Evolutionary conservation across 2,113 vertebrate species (phyloP).

Genomic region (Zeus faber): DNA sequence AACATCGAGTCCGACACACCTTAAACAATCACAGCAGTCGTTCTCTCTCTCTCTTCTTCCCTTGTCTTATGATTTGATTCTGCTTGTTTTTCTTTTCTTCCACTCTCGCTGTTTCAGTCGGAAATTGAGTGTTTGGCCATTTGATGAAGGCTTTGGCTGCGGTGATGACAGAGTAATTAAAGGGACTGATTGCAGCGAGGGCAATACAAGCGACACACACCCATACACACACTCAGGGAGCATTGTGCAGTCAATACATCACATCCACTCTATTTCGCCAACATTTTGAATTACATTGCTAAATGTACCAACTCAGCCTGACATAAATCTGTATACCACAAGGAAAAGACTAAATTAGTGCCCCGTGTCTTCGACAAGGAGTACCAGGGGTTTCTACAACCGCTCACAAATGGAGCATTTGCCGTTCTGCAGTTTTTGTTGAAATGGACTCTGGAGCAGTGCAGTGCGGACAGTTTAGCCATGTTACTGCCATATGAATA

Average conservation of each 20-base stretch:
- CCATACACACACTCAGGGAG: background rate
- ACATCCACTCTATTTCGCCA: slow-evolving; percentile 26
- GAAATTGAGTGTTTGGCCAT: slow-evolving; percentile 35
- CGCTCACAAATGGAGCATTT: too few species aligned
- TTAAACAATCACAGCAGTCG: background rate
- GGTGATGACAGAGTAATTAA: slow-evolving; percentile 65
- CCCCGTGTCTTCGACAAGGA: too few species aligned
- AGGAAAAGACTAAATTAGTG: too few species aligned
- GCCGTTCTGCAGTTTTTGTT: too few species aligned
- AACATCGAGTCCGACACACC: too few species aligned
- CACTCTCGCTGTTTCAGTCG: slow-evolving; percentile 4
- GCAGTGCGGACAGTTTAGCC: too few species aligned
- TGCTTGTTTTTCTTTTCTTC: background rate
- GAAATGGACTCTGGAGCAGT: too few species aligned
- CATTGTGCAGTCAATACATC: slow-evolving; percentile 19
- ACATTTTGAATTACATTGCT: slow-evolving; percentile 32
- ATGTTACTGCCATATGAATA: too few species aligned
- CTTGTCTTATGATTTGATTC: background rate
- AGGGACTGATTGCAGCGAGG: slow-evolving; percentile 61
- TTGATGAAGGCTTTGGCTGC: slow-evolving; percentile 58
- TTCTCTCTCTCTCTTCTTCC: too few species aligned
- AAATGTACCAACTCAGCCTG: slow-evolving; percentile 35
- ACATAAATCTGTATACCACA: slow-evolving; percentile 22
- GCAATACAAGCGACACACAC: slow-evolving; percentile 27
- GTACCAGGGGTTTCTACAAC: too few species aligned